These are phyloP conservation scores for Lysiphlebus fabarum DNA, from an alignment of 1,140 invertebrate species.

Conservation along the genomic window DNA sequence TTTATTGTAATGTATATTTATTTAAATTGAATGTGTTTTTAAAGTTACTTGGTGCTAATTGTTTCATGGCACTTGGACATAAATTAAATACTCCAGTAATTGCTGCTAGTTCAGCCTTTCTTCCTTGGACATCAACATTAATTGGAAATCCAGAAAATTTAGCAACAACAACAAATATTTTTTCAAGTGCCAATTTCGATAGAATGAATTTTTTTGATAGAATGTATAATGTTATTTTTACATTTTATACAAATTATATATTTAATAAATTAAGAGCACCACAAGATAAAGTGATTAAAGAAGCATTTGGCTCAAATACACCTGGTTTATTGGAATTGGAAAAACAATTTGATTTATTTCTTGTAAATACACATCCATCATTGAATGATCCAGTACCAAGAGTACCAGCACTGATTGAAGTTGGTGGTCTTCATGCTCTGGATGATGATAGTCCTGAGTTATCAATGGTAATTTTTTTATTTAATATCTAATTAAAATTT, in stretches of 20 bases:
- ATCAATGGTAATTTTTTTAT: constrained; percentile 27
- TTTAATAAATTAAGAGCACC: constrained; percentile 29
- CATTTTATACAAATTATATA: constrained; percentile 18
- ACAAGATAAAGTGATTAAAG: constrained; percentile 38
- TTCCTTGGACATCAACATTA: constrained; percentile 61
- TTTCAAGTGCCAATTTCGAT: constrained; percentile 56
- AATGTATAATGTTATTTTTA: constrained; percentile 50
- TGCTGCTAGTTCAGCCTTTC: constrained; percentile 21
- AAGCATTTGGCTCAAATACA: constrained; percentile 47
- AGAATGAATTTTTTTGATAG: constrained; percentile 61
- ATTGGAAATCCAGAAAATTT: constrained; percentile 63
- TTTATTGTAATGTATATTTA: no score
- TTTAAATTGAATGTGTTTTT: constrained; percentile 1
- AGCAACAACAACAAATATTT: constrained; percentile 60
- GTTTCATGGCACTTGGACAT: constrained; percentile 27
- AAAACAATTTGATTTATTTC: constrained; percentile 53
- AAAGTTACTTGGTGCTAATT: constrained; percentile 34
- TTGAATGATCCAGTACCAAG: constrained; percentile 52
- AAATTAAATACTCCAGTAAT: constrained; percentile 28
- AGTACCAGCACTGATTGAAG: constrained; percentile 55
- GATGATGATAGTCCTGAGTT: constrained; percentile 31
- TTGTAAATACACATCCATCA: constrained; percentile 59
- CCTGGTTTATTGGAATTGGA: constrained; percentile 47
- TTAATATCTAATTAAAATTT: not conserved
- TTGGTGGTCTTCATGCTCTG: constrained; percentile 59